Evolutionary conservation across 1,140 invertebrate genomes (phyloP).

Genomic region (Neodiprion virginianus): DNA sequence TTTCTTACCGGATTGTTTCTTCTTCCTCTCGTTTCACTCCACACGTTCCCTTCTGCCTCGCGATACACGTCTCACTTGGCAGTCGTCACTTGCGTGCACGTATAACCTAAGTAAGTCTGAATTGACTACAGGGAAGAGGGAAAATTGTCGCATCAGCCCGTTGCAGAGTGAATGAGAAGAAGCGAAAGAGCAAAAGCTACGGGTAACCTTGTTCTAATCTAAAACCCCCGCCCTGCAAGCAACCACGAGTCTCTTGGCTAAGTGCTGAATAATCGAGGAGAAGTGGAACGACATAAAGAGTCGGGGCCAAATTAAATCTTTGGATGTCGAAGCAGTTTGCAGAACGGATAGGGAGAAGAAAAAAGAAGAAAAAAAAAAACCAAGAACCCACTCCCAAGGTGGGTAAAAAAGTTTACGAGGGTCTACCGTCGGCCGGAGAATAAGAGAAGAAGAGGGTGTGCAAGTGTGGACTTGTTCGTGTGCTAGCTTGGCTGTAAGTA

Average conservation of each 20-base stretch:
- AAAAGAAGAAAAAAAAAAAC: conserved; percentile 26
- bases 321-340: conserved; percentile 39
- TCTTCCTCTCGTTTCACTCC: no score
- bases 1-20: background rate
- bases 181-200: no score
- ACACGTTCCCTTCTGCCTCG: no score
- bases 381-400: no score
- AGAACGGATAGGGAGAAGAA: conserved; percentile 32
- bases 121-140: no score
- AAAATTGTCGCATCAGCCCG: no score
- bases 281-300: background rate
- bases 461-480: conserved; percentile 15
- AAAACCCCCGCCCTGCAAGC: no score
- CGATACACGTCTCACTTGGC: no score
- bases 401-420: conserved; percentile 48
- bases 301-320: conserved; percentile 45
- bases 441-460: conserved; percentile 13
- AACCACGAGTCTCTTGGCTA: background rate
- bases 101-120: no score
- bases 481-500: conserved; percentile 24
- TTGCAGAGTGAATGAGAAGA: no score
- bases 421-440: conserved; percentile 42
- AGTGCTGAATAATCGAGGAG: conserved; percentile 3
- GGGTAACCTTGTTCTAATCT: no score
- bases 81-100: no score